Evolutionary conservation across 1,140 invertebrate genomes (phyloP).

Genomic region (Zaprionus davidi): DNA sequence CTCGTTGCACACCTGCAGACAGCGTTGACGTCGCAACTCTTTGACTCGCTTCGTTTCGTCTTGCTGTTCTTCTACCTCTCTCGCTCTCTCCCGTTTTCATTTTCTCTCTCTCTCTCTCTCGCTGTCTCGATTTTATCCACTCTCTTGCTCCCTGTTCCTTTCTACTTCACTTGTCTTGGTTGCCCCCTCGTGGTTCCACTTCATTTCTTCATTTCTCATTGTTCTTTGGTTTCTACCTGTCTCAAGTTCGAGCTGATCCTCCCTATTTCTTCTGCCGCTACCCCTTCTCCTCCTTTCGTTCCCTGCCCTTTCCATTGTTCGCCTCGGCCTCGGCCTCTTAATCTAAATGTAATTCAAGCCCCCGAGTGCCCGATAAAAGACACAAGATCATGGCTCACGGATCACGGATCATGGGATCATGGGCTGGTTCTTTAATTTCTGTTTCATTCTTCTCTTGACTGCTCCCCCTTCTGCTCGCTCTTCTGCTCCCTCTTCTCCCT

Average conservation of each 20-base stretch:
- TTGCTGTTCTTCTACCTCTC: neutral
- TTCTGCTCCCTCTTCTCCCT: neutral
- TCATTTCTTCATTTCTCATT: slow-evolving; percentile 59
- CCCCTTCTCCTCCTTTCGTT: neutral
- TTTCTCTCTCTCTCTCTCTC: neutral
- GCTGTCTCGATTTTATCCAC: neutral
- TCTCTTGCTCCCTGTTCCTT: neutral
- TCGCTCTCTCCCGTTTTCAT: neutral
- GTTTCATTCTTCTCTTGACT: slow-evolving; percentile 7
- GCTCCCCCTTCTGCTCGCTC: neutral
- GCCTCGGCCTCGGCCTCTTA: slow-evolving; percentile 43
- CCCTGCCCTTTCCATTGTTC: slow-evolving; percentile 26
- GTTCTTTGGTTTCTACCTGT: slow-evolving; percentile 48
- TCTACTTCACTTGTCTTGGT: neutral
- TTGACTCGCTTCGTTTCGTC: slow-evolving; percentile 24
- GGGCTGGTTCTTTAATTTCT: slow-evolving; percentile 43
- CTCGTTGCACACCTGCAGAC: slow-evolving; percentile 9
- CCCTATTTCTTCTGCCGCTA: neutral
- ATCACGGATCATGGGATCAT: slow-evolving; percentile 37
- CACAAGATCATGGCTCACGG: slow-evolving; percentile 38
- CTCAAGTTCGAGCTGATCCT: slow-evolving; percentile 7
- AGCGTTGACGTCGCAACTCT: slow-evolving; percentile 31
- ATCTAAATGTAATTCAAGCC: slow-evolving; percentile 59
- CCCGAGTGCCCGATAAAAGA: slow-evolving; percentile 16
- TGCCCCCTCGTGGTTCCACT: slow-evolving; percentile 47